A percentile compares a stretch with the other conserved stretches of the same genome.
These are phyloP conservation scores for Coluber constrictor DNA, from an alignment of 2,797 vertebrate genomes.

Conservation along the genomic window DNA sequence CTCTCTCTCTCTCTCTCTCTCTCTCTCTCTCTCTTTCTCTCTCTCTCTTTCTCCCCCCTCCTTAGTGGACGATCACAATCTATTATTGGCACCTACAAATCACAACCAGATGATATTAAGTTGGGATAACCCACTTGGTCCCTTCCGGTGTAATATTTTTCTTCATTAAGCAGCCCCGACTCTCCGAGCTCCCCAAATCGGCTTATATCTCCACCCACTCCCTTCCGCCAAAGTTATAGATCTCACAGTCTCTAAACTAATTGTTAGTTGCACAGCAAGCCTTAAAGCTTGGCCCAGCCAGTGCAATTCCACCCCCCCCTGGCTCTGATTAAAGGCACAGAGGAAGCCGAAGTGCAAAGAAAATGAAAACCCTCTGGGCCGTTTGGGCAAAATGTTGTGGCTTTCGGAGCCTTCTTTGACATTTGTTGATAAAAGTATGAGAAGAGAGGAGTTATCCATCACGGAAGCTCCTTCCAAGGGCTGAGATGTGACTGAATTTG, in stretches of 20 bases:
- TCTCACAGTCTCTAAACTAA: constrained; percentile 79
- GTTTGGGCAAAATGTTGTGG: constrained; percentile 82
- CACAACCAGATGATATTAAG: constrained; percentile 85
- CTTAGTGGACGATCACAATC: constrained; percentile 77
- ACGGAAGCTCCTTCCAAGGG: constrained; percentile 50
- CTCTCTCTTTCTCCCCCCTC: background rate
- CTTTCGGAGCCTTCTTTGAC: constrained; percentile 59
- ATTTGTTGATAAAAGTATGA: constrained; percentile 58
- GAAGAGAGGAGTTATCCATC: constrained; percentile 61
- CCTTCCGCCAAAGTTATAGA: constrained; percentile 75
- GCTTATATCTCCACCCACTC: constrained; percentile 60
- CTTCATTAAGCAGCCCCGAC: constrained; percentile 78
- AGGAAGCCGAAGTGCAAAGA: constrained; percentile 79
- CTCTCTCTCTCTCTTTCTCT: background rate
- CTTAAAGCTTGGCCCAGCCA: constrained; percentile 75
- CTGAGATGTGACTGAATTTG: constrained; percentile 51
- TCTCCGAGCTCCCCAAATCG: constrained; percentile 72
- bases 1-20: too few species aligned
- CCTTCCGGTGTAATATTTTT: constrained; percentile 80
- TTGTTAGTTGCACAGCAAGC: constrained; percentile 78
- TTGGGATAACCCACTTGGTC: constrained; percentile 79
- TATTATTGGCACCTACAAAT: constrained; percentile 81
- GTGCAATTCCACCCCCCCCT: constrained; percentile 84
- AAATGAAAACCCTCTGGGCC: constrained; percentile 83
- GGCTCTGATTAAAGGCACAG: constrained; percentile 80